Base-by-base conservation (phyloP, 1,140 invertebrate genomes). In the Artemia franciscana region DNA sequence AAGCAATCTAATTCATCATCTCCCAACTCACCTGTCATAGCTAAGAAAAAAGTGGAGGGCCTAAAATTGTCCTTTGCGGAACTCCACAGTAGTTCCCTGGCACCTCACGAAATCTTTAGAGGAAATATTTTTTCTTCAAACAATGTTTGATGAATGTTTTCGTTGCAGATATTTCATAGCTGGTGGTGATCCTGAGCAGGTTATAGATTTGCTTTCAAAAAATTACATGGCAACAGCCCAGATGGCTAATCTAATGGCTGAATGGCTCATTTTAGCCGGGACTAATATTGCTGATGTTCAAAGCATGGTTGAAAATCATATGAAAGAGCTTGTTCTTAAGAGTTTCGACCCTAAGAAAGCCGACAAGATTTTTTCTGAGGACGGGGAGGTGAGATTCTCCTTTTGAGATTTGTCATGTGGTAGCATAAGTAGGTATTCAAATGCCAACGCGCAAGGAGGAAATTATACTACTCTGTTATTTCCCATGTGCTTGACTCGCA, bases 331-430 rank as follows among this genome's bases (percentile, higher is more conserved):
- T 88, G 93, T 98, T 67, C 75, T 97, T 5, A 95, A 94, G 76
- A 90, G 86, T 61, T 98, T 98, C 79, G 93, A 97, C 74, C 92
- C 93, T 0, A 96, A 97, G 73, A 97, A 97, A 72, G 94, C 94
- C 23, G 94, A 98, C 72, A 94, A 91, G 57, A 98, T 98, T 71
- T 98, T 98, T 71, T 91, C 90, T 12, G 89, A 94, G 74, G 92
- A 96, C 72, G 92, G 91, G 79, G 92, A 94, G 76, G 84, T 85
- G 73, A 71, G 73, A 24, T 26, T n/a, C n/a, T n/a, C n/a, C n/a
- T n/a, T n/a, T n/a, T n/a, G n/a, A n/a, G n/a, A n/a, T n/a, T n/a
- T 9, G 58, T 58, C 26, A 12, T 15, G 1, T 30, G 5, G 26
- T 57, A 18, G 5, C 3, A n/a, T n/a, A n/a, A n/a, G n/a, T n/a